Evolutionary conservation across 2,113 vertebrate genomes (phyloP).

Genomic region (Ceyx cyanopectus): DNA sequence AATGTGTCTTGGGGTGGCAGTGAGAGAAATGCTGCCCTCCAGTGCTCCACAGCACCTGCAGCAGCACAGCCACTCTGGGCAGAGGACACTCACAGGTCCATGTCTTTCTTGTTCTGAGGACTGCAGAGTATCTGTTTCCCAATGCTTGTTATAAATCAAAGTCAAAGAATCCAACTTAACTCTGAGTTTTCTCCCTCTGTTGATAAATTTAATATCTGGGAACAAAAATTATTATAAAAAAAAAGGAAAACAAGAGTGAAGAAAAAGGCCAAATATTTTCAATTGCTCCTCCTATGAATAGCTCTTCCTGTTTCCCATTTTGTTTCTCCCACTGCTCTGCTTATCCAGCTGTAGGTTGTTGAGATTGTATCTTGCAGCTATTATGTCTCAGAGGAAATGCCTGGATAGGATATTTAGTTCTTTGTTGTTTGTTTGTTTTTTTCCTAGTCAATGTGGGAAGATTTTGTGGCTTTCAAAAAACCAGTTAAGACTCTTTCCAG

Average conservation of each 20-base stretch:
- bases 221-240: neutral
- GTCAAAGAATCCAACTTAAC: rapidly evolving
- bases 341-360: slow-evolving; percentile 48
- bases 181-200: neutral
- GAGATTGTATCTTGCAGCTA: slow-evolving; percentile 23
- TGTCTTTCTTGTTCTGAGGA: neutral
- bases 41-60: neutral
- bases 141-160: neutral
- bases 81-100: neutral
- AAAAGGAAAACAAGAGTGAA: neutral
- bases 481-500: neutral
- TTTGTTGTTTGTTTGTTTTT: neutral
- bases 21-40: neutral
- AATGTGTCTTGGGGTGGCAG: neutral
- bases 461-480: slow-evolving; percentile 9
- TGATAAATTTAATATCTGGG: neutral
- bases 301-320: slow-evolving; percentile 26
- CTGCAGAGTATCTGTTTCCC: neutral
- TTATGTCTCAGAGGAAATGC: slow-evolving; percentile 31
- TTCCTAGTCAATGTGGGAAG: neutral
- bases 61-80: neutral
- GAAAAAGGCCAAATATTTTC: slow-evolving; percentile 4
- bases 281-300: slow-evolving; percentile 15
- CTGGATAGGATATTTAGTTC: neutral
- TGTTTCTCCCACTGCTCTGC: slow-evolving; percentile 17